phyloP scores from a whole-genome alignment of 35 echinoderm and acorn worm species.

The Amphiura filiformis region DNA sequence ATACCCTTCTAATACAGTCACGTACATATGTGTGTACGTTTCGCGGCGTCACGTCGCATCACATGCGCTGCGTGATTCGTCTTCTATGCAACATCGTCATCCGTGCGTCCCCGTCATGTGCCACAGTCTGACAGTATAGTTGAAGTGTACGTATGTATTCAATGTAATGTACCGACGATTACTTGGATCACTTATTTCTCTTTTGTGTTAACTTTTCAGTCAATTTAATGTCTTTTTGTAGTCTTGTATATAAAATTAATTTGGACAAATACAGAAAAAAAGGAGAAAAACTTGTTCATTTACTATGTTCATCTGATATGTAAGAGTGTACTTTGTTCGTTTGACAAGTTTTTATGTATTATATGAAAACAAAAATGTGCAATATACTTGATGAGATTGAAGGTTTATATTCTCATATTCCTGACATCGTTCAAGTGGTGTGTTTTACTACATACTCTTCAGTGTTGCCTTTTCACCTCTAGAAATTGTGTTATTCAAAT shows the following conservation, averaged over 20 bases:
- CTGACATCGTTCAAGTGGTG: not conserved
- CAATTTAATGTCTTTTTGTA: not conserved
- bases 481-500: not conserved
- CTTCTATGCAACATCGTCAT: constrained; percentile 7
- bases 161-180: not conserved
- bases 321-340: not conserved
- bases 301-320: not conserved
- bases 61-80: constrained; percentile 7
- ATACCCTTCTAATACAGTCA: constrained; percentile 9
- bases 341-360: constrained; percentile 4
- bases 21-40: not conserved
- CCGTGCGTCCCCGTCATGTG: constrained; percentile 8
- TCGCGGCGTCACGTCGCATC: constrained; percentile 11
- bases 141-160: constrained; percentile 5
- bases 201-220: not conserved
- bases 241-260: not conserved
- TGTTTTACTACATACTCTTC: not conserved
- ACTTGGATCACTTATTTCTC: not conserved
- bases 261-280: not conserved
- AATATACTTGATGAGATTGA: not conserved
- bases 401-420: constrained; percentile 4
- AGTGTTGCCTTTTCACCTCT: not conserved
- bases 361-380: constrained; percentile 5
- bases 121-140: not conserved
- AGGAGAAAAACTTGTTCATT: not conserved